phyloP scores from a whole-genome alignment of 1,140 invertebrate species.

The Aethina tumida region DNA sequence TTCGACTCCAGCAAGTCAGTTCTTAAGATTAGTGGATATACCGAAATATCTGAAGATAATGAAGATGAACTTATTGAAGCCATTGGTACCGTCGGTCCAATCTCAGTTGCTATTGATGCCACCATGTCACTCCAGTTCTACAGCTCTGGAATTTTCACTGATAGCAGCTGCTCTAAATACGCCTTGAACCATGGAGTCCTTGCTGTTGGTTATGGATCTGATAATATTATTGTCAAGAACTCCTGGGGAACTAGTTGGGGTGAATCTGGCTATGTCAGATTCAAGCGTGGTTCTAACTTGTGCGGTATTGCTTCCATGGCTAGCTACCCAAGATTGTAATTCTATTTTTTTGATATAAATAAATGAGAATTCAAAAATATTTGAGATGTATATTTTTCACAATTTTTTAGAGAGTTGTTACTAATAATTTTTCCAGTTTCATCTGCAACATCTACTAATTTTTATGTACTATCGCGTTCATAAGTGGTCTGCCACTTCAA shows the following conservation, averaged over 20 bases:
- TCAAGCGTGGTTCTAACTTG: conserved; percentile 49
- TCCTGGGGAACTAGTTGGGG: conserved; percentile 48
- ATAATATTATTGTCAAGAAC: conserved; percentile 46
- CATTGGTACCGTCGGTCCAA: conserved; percentile 63
- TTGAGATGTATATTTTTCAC: too few species aligned
- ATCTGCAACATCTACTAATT: too few species aligned
- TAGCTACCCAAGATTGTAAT: conserved; percentile 43
- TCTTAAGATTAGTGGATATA: conserved; percentile 25
- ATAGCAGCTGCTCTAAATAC: conserved; percentile 42
- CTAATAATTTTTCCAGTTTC: too few species aligned
- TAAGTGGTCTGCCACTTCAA: too few species aligned
- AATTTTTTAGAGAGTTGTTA: too few species aligned
- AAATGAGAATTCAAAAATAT: too few species aligned
- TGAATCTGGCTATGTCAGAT: conserved; percentile 52
- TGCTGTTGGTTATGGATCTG: conserved; percentile 73
- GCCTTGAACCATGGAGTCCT: conserved; percentile 68
- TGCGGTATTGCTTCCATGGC: conserved; percentile 56
- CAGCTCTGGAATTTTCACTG: conserved; percentile 50
- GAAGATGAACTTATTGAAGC: conserved; percentile 57
- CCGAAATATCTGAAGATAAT: conserved; percentile 48
- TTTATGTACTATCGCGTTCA: too few species aligned
- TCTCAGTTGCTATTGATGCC: conserved; percentile 67
- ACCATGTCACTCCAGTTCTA: conserved; percentile 67
- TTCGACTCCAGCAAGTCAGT: neutral
- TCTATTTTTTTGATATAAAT: too few species aligned